These are phyloP conservation scores for Orthosia cruda DNA, from an alignment of 2,888 invertebrate genomes.

Conservation along the genomic window DNA sequence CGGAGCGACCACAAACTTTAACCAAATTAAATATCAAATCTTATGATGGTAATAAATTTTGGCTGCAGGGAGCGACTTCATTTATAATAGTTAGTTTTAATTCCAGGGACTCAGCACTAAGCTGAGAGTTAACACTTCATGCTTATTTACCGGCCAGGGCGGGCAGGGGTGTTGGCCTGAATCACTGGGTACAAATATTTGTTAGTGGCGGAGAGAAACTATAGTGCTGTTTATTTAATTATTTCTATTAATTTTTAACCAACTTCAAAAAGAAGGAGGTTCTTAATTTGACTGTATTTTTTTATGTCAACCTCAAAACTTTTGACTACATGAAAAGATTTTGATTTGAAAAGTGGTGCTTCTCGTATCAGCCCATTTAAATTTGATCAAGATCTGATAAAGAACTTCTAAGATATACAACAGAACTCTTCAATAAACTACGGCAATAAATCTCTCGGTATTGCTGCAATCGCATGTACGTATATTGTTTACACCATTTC, in stretches of 20 bases:
- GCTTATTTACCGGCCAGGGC: slow-evolving; percentile 7
- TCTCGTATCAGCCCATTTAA: too few species aligned
- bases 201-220: background rate
- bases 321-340: too few species aligned
- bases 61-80: background rate
- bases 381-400: too few species aligned
- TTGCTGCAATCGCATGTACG: too few species aligned
- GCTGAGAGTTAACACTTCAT: slow-evolving; percentile 3
- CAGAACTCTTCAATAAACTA: too few species aligned
- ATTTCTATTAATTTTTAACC: background rate
- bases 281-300: too few species aligned
- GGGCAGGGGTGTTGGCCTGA: slow-evolving; percentile 7
- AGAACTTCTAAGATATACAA: too few species aligned
- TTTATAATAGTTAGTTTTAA: slow-evolving; percentile 36
- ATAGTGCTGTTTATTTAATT: background rate
- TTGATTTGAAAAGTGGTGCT: too few species aligned
- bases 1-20: background rate
- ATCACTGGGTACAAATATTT: slow-evolving; percentile 3
- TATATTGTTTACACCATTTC: too few species aligned
- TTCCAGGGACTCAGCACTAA: slow-evolving; percentile 1
- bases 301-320: too few species aligned
- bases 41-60: background rate
- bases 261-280: too few species aligned
- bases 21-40: slow-evolving; percentile 7
- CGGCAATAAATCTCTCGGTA: too few species aligned